A percentile compares a stretch with the other conserved stretches of the same genome.
These are phyloP conservation scores for Neodiprion fabricii DNA, from an alignment of 1,140 invertebrate genomes.

Conservation along the genomic window DNA sequence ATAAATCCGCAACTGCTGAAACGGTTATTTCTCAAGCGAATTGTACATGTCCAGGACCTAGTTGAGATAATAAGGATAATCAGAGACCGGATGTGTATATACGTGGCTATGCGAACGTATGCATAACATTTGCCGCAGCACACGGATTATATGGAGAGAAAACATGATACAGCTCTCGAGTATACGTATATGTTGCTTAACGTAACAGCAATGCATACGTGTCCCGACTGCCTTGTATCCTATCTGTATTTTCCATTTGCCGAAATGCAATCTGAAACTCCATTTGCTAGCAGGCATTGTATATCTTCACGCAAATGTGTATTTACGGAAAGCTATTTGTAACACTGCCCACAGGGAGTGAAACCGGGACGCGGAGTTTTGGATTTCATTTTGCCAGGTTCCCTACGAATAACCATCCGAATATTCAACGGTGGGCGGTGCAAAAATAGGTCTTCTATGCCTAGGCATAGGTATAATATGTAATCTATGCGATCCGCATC, in stretches of 20 bases:
- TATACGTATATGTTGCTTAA: neutral
- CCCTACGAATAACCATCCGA: neutral
- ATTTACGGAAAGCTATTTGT: constrained; percentile 7
- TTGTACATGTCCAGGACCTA: neutral
- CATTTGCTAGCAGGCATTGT: constrained; percentile 7
- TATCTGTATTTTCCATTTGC: constrained; percentile 7
- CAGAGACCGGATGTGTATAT: neutral
- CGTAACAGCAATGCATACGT: neutral
- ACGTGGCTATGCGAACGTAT: neutral
- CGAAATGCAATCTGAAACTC: constrained; percentile 1
- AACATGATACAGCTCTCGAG: neutral
- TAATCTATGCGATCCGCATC: neutral
- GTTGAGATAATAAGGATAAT: neutral
- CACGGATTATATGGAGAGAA: no score
- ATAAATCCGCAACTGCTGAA: no score
- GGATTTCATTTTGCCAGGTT: neutral
- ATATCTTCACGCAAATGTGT: constrained; percentile 5
- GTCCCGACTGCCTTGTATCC: neutral
- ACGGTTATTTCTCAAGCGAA: no score
- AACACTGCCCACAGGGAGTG: neutral
- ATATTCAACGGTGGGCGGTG: neutral
- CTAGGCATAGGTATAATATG: neutral
- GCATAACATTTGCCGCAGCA: neutral
- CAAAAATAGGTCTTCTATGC: neutral
- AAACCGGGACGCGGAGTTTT: neutral